phyloP scores from a whole-genome alignment of 2,797 vertebrate genomes.

The Labroides dimidiatus region DNA sequence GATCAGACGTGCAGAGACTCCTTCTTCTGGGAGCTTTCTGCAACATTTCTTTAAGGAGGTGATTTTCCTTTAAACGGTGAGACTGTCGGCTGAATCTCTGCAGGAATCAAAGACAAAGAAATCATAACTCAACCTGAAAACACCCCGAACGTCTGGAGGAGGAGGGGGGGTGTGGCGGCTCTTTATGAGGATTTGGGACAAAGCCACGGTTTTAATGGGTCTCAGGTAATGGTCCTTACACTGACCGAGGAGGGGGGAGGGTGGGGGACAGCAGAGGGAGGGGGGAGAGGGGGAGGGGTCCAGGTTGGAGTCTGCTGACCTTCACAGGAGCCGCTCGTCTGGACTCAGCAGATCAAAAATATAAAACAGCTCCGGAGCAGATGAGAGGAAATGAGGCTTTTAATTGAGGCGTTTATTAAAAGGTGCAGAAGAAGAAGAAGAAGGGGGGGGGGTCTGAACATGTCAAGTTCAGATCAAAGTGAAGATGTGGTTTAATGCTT shows the following conservation, averaged over 20 bases:
- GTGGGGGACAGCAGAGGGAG: too few relatives aligned
- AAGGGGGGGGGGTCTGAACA: not conserved
- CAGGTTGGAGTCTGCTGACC: constrained; percentile 68
- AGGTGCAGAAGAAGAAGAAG: constrained; percentile 48
- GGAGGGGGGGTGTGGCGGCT: not conserved
- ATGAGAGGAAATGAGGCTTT: constrained; percentile 83
- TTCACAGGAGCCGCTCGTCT: constrained; percentile 74
- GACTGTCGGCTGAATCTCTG: too few relatives aligned
- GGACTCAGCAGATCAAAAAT: constrained; percentile 64
- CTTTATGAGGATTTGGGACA: constrained; percentile 62
- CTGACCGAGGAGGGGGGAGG: constrained; percentile 8
- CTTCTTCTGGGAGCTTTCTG: too few relatives aligned
- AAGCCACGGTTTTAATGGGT: constrained; percentile 69
- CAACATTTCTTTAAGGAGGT: too few relatives aligned
- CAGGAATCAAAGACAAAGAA: too few relatives aligned
- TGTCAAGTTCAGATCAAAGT: constrained; percentile 40
- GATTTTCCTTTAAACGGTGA: too few relatives aligned
- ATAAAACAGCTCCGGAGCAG: constrained; percentile 68
- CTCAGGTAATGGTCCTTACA: constrained; percentile 78
- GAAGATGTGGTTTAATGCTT: not conserved
- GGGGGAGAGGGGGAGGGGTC: not conserved
- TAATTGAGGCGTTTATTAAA: constrained; percentile 74
- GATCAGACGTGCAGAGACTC: too few relatives aligned
- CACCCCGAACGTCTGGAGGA: constrained; percentile 16
- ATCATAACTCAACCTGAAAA: too few relatives aligned